Percentiles rank a stretch among this genome's conserved stretches.
Conservation (phyloP, 2,888 invertebrate species). For the Pinctada fucata region DNA sequence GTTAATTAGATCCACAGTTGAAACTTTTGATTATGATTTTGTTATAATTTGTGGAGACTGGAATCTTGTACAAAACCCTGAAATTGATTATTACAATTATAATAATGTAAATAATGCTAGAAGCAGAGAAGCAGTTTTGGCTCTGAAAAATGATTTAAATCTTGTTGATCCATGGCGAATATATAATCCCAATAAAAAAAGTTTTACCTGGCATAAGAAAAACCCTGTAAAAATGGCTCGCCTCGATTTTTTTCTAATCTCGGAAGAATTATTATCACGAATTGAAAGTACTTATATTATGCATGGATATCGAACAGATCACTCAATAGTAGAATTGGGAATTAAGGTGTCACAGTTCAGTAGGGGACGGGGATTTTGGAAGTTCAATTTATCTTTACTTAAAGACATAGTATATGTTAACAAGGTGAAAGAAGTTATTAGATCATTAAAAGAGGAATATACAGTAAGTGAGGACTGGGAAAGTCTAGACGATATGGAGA, state of each 20-base stretch:
- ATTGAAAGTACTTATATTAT: background rate
- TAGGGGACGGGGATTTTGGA: slow-evolving; percentile 1
- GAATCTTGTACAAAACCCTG: background rate
- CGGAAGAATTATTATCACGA: background rate
- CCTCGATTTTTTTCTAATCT: background rate
- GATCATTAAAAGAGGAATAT: too few relatives aligned
- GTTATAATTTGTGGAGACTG: slow-evolving; percentile 1
- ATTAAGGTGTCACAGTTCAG: background rate
- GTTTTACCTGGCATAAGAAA: background rate
- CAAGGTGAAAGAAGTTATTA: too few relatives aligned
- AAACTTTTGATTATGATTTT: background rate
- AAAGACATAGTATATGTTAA: background rate
- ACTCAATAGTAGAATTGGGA: background rate
- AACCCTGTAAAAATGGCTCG: background rate
- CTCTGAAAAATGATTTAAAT: background rate
- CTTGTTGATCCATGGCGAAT: slow-evolving; percentile 3
- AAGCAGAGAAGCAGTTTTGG: background rate
- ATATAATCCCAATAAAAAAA: background rate
- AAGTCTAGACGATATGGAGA: too few relatives aligned
- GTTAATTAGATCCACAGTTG: background rate
- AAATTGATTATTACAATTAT: background rate
- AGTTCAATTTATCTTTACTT: slow-evolving; percentile 4
- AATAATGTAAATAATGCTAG: slow-evolving; percentile 1
- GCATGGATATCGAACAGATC: background rate
- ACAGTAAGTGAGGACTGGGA: too few relatives aligned